These are phyloP conservation scores for Pogoniulus pusillus DNA, from an alignment of 2,797 vertebrate species.

Conservation along the genomic window DNA sequence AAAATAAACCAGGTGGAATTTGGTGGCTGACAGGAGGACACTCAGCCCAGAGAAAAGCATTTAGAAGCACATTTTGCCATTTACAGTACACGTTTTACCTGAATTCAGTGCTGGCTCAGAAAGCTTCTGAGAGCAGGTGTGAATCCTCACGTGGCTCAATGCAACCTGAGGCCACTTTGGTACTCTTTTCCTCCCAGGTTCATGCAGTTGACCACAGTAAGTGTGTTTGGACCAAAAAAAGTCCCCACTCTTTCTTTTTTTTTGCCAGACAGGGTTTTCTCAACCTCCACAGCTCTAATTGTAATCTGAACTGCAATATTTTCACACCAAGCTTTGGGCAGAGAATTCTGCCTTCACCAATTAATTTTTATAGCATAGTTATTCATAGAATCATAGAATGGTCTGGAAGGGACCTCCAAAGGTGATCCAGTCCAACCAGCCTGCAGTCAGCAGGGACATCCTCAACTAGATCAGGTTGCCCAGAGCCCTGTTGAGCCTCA, in stretches of 20 bases:
- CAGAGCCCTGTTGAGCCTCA: too few species aligned
- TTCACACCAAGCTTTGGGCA: constrained; percentile 23
- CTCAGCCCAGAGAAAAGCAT: constrained; percentile 18
- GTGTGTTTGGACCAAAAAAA: constrained; percentile 1
- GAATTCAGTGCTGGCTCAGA: constrained; percentile 17
- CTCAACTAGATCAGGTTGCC: too few species aligned
- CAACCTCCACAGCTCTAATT: constrained; percentile 6
- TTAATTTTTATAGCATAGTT: constrained; percentile 37
- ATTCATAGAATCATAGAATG: neutral
- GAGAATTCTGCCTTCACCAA: constrained; percentile 36
- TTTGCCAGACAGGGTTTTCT: constrained; percentile 6
- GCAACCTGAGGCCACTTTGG: constrained; percentile 30
- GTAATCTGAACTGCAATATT: constrained; percentile 37
- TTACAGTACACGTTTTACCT: constrained; percentile 32
- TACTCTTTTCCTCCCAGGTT: constrained; percentile 12
- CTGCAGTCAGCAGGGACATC: too few species aligned
- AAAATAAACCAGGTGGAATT: neutral
- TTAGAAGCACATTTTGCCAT: constrained; percentile 41
- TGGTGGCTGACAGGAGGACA: constrained; percentile 36
- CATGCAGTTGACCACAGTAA: constrained; percentile 17
- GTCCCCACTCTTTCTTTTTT: constrained; percentile 22
- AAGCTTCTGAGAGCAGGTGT: constrained; percentile 21
- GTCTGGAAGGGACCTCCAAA: too few species aligned
- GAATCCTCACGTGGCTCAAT: neutral
- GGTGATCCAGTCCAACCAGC: too few species aligned